phyloP scores from a whole-genome alignment of 2,113 vertebrate genomes.

The Phasianus colchicus region DNA sequence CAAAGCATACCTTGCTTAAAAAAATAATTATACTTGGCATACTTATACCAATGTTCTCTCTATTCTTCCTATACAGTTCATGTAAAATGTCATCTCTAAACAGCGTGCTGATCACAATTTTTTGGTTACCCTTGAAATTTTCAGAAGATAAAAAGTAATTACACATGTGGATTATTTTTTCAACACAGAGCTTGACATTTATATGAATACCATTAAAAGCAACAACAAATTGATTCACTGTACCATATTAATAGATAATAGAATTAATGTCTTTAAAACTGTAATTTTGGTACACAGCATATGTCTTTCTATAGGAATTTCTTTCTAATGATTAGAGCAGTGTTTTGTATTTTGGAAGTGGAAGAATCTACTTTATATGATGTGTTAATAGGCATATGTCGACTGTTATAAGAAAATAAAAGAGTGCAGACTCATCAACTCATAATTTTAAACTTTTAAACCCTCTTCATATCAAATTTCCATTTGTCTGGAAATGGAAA shows the following conservation, averaged over 20 bases:
- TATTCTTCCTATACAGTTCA: neutral
- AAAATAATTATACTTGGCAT: neutral
- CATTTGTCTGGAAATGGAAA: neutral
- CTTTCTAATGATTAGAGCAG: neutral
- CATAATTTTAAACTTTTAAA: neutral
- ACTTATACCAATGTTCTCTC: neutral
- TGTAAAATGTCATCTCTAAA: neutral
- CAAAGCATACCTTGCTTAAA: fast-evolving
- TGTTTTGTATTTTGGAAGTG: neutral
- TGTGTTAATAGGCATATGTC: neutral
- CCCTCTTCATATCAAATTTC: neutral
- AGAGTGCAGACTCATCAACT: neutral
- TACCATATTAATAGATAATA: neutral
- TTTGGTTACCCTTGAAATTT: neutral
- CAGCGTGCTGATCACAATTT: neutral
- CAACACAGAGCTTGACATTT: neutral
- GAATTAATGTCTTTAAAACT: neutral
- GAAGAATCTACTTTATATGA: neutral
- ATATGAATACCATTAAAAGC: neutral
- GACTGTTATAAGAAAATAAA: neutral
- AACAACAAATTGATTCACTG: neutral
- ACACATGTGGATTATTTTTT: neutral
- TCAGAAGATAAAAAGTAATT: neutral
- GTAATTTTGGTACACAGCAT: neutral
- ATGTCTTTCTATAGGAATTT: neutral